These are phyloP conservation scores for Tetrax tetrax DNA, from an alignment of 2,113 vertebrate genomes.

Conservation along the genomic window DNA sequence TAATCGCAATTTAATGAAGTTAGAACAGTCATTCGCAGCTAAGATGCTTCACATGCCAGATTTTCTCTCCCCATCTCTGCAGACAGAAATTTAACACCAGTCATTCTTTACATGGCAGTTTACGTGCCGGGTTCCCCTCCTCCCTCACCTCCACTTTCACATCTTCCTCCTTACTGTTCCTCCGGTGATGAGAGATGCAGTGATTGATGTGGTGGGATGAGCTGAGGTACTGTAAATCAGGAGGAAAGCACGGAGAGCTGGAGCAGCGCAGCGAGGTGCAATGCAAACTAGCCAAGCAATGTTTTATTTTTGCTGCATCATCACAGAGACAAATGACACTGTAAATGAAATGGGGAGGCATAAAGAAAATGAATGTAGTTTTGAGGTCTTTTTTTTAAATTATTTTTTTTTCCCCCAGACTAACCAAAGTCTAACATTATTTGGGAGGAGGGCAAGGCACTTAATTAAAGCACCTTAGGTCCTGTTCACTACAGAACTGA, in stretches of 20 bases:
- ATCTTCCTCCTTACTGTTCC: background rate
- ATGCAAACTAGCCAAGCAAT: background rate
- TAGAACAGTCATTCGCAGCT: background rate
- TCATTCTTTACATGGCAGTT: background rate
- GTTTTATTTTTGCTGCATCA: slow-evolving; percentile 29
- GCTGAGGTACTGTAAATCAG: background rate
- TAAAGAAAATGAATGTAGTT: background rate
- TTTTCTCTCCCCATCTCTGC: background rate
- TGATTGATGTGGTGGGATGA: background rate
- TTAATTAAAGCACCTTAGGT: background rate
- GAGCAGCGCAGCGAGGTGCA: rapidly evolving
- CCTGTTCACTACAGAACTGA: background rate
- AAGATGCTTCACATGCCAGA: background rate
- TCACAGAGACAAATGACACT: background rate
- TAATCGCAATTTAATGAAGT: slow-evolving; percentile 21
- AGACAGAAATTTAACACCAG: background rate
- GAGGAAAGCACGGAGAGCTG: background rate
- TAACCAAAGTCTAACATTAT: background rate
- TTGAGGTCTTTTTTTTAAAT: background rate
- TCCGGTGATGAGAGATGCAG: background rate
- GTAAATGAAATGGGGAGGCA: background rate
- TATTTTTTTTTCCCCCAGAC: background rate
- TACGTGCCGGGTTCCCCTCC: background rate
- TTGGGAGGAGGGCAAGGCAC: background rate
- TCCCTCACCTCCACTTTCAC: background rate